A percentile compares a stretch with the other conserved stretches of the same genome.
These are phyloP conservation scores for Caenorhabditis auriculariae DNA, from an alignment of 2,888 invertebrate genomes.

Conservation along the genomic window DNA sequence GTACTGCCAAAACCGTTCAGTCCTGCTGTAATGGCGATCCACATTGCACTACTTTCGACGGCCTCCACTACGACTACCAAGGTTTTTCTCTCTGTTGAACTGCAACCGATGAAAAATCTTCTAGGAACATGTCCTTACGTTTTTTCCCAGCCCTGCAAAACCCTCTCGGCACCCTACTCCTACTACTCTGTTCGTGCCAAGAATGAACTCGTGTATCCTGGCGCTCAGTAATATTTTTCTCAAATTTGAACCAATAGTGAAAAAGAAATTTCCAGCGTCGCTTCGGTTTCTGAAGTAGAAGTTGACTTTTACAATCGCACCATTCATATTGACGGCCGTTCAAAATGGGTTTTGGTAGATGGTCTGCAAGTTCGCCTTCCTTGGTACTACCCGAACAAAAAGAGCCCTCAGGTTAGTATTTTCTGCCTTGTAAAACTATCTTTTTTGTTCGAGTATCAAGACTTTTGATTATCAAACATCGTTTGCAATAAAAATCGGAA, in stretches of 20 bases:
- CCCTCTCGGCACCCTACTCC: slow-evolving; percentile 22
- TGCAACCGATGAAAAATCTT: no score
- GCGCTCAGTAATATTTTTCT: slow-evolving; percentile 30
- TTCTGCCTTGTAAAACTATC: no score
- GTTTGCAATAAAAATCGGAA: no score
- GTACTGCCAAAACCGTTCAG: no score
- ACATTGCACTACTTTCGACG: slow-evolving; percentile 63
- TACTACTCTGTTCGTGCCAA: slow-evolving; percentile 43
- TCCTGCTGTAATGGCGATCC: no score
- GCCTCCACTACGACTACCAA: slow-evolving; percentile 52
- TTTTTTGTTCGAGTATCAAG: no score
- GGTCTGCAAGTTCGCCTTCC: slow-evolving; percentile 39
- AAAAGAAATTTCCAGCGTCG: slow-evolving; percentile 30
- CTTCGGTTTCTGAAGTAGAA: slow-evolving; percentile 41
- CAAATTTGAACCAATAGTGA: neutral
- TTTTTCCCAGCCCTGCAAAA: slow-evolving; percentile 43
- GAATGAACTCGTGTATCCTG: slow-evolving; percentile 30
- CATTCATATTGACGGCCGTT: slow-evolving; percentile 38
- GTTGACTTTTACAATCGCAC: slow-evolving; percentile 42
- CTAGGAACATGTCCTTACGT: slow-evolving; percentile 63
- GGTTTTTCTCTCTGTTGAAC: no score
- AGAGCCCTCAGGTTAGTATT: slow-evolving; percentile 9
- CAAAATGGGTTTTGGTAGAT: slow-evolving; percentile 38
- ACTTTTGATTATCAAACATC: no score
- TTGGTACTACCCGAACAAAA: slow-evolving; percentile 45